Evolutionary conservation across 1,140 invertebrate species (phyloP).

Genomic region (Cepaea nemoralis): DNA sequence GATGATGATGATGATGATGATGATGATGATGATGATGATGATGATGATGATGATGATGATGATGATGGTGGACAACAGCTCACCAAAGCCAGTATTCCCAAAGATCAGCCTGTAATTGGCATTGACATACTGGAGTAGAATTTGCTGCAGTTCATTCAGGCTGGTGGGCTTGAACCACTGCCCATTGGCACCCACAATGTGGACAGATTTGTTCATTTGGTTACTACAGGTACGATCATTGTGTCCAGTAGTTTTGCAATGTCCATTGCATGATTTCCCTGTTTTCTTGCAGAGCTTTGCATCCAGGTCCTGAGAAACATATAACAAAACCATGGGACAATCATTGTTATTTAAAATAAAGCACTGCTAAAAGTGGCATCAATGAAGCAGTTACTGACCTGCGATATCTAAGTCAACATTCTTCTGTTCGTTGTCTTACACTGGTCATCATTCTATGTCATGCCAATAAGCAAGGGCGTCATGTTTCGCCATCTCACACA

Average conservation of each 20-base stretch:
- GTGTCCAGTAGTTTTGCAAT: slow-evolving; percentile 9
- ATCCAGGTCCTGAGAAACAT: slow-evolving; percentile 54
- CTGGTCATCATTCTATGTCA: too few species aligned
- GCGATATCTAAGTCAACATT: too few species aligned
- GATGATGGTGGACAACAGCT: neutral
- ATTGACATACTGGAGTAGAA: slow-evolving; percentile 50
- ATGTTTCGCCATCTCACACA: too few species aligned
- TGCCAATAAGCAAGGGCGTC: too few species aligned
- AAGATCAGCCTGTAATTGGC: slow-evolving; percentile 56
- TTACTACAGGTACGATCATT: neutral
- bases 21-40: too few species aligned
- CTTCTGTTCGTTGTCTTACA: too few species aligned
- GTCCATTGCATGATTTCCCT: slow-evolving; percentile 49
- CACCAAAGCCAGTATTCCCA: slow-evolving; percentile 62
- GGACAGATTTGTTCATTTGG: slow-evolving; percentile 37
- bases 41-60: too few species aligned
- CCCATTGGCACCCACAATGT: slow-evolving; percentile 51
- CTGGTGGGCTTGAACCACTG: slow-evolving; percentile 59
- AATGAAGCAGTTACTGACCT: too few species aligned
- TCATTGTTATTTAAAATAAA: too few species aligned
- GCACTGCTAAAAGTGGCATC: too few species aligned
- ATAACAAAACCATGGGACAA: too few species aligned
- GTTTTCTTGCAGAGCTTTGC: slow-evolving; percentile 56
- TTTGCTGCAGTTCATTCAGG: slow-evolving; percentile 49
- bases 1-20: too few species aligned